phyloP scores from a whole-genome alignment of 2,888 invertebrate species.

The Dryococelus australis region DNA sequence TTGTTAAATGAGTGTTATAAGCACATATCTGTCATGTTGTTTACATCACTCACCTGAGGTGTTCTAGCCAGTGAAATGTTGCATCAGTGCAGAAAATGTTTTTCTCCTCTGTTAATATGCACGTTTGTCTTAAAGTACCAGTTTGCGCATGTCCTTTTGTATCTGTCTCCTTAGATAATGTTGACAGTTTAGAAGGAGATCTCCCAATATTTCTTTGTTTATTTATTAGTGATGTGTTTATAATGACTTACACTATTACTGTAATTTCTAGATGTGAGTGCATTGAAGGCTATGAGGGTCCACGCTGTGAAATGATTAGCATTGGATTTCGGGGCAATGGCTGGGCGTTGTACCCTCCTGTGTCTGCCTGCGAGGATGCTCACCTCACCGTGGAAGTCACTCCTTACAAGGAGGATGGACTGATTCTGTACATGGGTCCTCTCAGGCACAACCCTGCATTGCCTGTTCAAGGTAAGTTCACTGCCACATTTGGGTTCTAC shows the following conservation, averaged over 20 bases:
- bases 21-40: no score
- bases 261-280: conserved; percentile 74
- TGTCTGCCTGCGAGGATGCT: conserved; percentile 86
- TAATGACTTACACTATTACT: neutral
- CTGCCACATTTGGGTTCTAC: conserved; percentile 25
- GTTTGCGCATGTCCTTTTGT: no score
- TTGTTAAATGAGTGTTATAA: no score
- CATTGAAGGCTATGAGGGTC: conserved; percentile 79
- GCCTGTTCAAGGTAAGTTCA: conserved; percentile 67
- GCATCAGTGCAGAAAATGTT: no score
- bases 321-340: conserved; percentile 91
- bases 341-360: conserved; percentile 90
- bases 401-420: conserved; percentile 77
- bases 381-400: conserved; percentile 82
- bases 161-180: no score
- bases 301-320: conserved; percentile 87
- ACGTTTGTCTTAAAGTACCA: no score
- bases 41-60: no score
- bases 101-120: no score
- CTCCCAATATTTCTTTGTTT: no score
- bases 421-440: conserved; percentile 93
- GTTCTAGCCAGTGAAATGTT: no score
- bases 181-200: no score
- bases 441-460: conserved; percentile 68
- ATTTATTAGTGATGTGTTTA: no score